Evolutionary conservation across 2,113 vertebrate genomes (phyloP), one percentile per base, ranked within the genome.

Genomic region (Haplochromis vanheusdeni): DNA sequence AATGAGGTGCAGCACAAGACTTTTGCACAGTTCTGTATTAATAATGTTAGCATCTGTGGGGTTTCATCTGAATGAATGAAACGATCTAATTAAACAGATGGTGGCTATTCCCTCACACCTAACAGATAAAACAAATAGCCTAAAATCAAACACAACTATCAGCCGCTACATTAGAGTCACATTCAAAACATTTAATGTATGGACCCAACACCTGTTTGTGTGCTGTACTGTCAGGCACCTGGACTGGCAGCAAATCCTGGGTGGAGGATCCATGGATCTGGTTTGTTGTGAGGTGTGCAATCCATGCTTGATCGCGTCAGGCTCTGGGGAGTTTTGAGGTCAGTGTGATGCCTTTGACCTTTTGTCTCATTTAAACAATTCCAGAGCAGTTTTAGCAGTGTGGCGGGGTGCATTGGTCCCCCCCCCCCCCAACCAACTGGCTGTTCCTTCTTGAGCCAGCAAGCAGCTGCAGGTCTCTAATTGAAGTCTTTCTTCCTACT

Each of bases 371-470:
- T 73, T 42, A 23, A 26, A 45, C 65, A 17, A 73, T 26, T 73
- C 65, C 37, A 45, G 37, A 45, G 65, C 16, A 19, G 40, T 17
- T 75, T 28, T 47, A 28, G 70, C 23, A 75, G 23, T 47, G 23
- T 75, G 42, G 16, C 0, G 0, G 4, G 0, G 9, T 77, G 14
- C 23, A 49, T 11, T 28, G 3, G 5, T 23, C 26, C 0, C 3
- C 47, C 16, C 8, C 17, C 0, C 2, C 19, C 17, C 35, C 12
- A 5, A 6, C 62, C 35, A 40, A 21, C 12, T 42, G 35, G 12
- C 12, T 73, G 37, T 23, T 9, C 13, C 13, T 73, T 14, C 37
- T 14, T 16, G 21, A 45, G 65, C 65, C 31, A 7, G 6, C 26
- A 28, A 28, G 26, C 40, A 26, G 68, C 13, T 45, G 1, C 0